Base-by-base conservation (phyloP, 2,113 vertebrate species). In the Centropus unirufus region DNA sequence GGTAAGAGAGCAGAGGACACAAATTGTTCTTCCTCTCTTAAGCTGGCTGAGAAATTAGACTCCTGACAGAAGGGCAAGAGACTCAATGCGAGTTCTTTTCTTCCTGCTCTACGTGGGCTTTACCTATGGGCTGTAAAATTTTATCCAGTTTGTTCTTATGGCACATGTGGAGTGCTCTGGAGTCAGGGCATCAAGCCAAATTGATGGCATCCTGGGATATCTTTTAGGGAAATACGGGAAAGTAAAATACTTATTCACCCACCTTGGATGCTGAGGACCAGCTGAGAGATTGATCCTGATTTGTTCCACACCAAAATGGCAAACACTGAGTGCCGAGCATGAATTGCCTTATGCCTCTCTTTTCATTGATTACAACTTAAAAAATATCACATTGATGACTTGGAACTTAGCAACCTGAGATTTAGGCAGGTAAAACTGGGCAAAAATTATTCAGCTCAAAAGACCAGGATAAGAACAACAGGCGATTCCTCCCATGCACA, bases 11-110 rank as follows among this genome's bases (percentile, higher is more conserved):
- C 58, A 95, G 58, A 90, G 61, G 83, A 76, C 73, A 81, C 42
- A 34, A 39, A 14, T 59, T 86, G 47, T 83, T 86, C 80, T 83
- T 94, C 51, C 78, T 68, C 34, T 89, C n/a, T 36, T 64, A 67
- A 86, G 49, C 52, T 93, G 68, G 21, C 79, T 86, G 80, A 92
- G 77, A 81, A 93, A 94, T 92, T 84, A 91, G 66, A 22, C 57
- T 75, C 47, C 87, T 92, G 91, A 81, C 77, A 87, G 58, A 78
- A 68, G 52, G 62, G 21, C 2, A 11, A 88, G 74, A 90, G 80
- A 61, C 44, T 52, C 73, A 59, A 22, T 12, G n/a, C 4, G 13
- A 91, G 72, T 68, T 72, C 76, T 94, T 90, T 94, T 55, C 61
- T 94, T 29, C 27, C 32, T 2, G 1, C 22, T 68, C 40, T 69